Evolutionary conservation across 2,888 invertebrate genomes (phyloP).

Genomic region (Drosophila melanocephala): DNA sequence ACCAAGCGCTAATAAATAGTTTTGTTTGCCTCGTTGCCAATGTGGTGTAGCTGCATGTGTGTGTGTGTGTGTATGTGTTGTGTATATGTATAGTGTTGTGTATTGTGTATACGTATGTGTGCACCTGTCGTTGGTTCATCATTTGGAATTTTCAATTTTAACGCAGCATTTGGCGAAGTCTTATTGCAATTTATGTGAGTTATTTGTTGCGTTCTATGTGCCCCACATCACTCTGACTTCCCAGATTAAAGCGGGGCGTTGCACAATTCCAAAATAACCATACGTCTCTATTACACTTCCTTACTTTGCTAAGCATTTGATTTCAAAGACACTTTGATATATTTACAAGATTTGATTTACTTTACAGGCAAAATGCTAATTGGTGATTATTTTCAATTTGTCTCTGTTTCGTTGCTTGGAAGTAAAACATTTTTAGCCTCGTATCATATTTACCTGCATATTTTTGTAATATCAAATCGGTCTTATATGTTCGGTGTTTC

Average conservation of each 20-base stretch:
- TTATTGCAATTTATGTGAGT: conserved; percentile 34
- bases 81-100: not conserved
- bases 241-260: not conserved
- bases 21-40: conserved; percentile 36
- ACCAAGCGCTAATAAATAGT: conserved; percentile 61
- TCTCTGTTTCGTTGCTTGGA: not conserved
- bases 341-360: not conserved
- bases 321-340: not conserved
- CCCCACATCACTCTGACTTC: not conserved
- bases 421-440: not conserved
- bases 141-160: conserved; percentile 22
- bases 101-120: conserved; percentile 4
- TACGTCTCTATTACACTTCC: not conserved
- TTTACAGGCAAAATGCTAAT: not conserved
- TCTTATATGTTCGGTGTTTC: conserved; percentile 83
- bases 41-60: not conserved
- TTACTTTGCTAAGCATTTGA: not conserved
- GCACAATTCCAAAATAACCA: not conserved
- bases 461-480: conserved; percentile 83
- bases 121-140: conserved; percentile 9
- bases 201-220: not conserved
- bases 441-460: conserved; percentile 83
- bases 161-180: not conserved
- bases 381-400: not conserved
- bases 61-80: not conserved